Evolutionary conservation across 1,140 invertebrate genomes (phyloP), one percentile per base, ranked within the genome.

Genomic region (Drosophila carrolli): DNA sequence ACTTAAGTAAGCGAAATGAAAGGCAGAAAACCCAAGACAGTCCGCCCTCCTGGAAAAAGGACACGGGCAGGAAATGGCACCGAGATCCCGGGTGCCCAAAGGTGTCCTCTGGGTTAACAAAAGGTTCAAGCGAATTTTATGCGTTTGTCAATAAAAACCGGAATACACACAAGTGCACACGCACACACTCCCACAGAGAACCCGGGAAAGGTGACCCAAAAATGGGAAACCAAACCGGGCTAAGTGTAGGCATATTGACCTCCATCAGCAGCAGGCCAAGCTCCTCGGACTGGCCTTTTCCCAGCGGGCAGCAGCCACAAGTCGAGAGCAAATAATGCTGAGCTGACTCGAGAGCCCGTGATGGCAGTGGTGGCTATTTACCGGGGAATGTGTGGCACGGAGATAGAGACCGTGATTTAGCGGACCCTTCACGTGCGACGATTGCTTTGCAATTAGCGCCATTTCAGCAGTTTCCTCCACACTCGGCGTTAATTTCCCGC

Each of bases 401-500:
- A 51, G 50, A 53, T 54, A 37, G 46, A 47, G 46, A 48, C 80
- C 53, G 80, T 84, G 84, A 88, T 84, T 88, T 78, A 73, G 62
- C 65, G 71, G 32, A 62, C 27, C 61, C 56, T 80, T 79, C 76
- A 89, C 76, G 79, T 88, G 70, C 63, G 70, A 47, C 82, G 83
- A 88, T 88, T 88, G 83, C 84, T 84, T 83, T 78, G 76, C 84
- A 88, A 88, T 89, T 88, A 88, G 84, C 83, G 84, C 84, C 74
- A 83, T 74, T 80, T 89, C 83, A 89, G 83, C 79, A 80, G 56
- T 83, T 88, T 71, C 61, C 40, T 74, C 29, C 37, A 14, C 41
- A 27, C 23, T 61, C 16, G 48, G 19, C 65, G 78, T 70, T 85
- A 85, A 85, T 85, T 76, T 71, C 60, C 80, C 51, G 56, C 60